Base-by-base conservation (phyloP, 2,888 invertebrate species). In the Eledone cirrhosa region DNA sequence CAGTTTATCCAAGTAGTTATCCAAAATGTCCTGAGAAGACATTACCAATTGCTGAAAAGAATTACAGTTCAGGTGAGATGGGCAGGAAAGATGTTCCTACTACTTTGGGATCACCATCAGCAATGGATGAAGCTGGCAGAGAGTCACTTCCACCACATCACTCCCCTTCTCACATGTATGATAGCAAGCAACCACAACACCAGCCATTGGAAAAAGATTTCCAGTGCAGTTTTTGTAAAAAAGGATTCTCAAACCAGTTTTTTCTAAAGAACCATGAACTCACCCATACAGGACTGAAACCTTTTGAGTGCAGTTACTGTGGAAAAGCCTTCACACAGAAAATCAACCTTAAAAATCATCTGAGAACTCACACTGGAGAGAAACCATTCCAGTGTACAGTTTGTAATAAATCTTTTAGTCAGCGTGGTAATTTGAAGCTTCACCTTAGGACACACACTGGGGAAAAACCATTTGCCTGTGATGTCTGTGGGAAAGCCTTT, bases 201-300 rank as follows among this genome's bases (percentile, higher is more conserved):
- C 72, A 72, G 22, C 72, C 13, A 11, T 1, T 27, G 14, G 72
- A 72, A 22, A 72, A 72, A 33, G 72, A 72, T 72, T 72, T 72
- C 72, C 33, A 33, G 22, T 72, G 72, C 19, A 72, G 33, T 31
- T 72, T 33, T 31, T 72, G 72, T 41, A 72, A 72, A 41, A 72
- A 72, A 72, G 72, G 72, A 33, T 72, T 72, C 22, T 72, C 72
- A 33, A 72, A 72, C 31, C 72, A 72, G 22, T 72, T 72, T 7
- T 72, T 72, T n/a, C 72, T 72, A 22, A 72, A 72, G 72, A 72
- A 72, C 33, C 72, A 72, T 24, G 72, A 72, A 72, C 72, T 72
- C 33, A 72, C 72, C 19, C 72, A 72, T 31, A 72, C 72, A 33
- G 72, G 72, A 11, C 72, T 72, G 16, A 72, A 72, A 22, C 72